Evolutionary conservation across 2,113 vertebrate species (phyloP).

Genomic region (Sphyrna mokarran): DNA sequence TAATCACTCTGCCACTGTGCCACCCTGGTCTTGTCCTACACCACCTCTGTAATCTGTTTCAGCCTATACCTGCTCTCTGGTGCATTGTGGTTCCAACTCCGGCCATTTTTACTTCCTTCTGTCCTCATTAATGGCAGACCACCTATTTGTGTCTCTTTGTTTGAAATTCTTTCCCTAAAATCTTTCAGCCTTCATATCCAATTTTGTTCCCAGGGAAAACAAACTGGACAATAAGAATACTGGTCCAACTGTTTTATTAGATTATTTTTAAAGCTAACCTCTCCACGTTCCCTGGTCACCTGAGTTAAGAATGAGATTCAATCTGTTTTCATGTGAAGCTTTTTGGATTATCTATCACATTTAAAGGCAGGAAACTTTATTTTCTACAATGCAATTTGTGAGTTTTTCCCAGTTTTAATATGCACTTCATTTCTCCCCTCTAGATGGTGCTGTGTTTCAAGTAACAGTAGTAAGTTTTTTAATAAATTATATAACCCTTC

Average conservation of each 20-base stretch:
- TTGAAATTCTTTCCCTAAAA: not conserved
- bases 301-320: not conserved
- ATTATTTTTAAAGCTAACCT: not conserved
- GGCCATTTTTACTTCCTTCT: not conserved
- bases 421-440: not conserved
- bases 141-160: not conserved
- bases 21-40: too few relatives aligned
- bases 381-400: not conserved
- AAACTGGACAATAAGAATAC: not conserved
- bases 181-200: not conserved
- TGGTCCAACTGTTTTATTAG: too few relatives aligned
- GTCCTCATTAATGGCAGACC: not conserved
- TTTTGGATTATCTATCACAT: not conserved
- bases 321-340: not conserved
- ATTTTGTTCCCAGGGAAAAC: not conserved
- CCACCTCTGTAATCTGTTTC: not conserved
- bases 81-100: too few relatives aligned
- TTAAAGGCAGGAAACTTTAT: not conserved
- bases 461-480: not conserved
- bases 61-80: not conserved
- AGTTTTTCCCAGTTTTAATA: not conserved
- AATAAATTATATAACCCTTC: not conserved
- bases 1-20: too few relatives aligned
- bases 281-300: not conserved
- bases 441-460: slow-evolving; percentile 26